Conservation (phyloP, 2,797 vertebrate genomes). For the Chanos chanos region DNA sequence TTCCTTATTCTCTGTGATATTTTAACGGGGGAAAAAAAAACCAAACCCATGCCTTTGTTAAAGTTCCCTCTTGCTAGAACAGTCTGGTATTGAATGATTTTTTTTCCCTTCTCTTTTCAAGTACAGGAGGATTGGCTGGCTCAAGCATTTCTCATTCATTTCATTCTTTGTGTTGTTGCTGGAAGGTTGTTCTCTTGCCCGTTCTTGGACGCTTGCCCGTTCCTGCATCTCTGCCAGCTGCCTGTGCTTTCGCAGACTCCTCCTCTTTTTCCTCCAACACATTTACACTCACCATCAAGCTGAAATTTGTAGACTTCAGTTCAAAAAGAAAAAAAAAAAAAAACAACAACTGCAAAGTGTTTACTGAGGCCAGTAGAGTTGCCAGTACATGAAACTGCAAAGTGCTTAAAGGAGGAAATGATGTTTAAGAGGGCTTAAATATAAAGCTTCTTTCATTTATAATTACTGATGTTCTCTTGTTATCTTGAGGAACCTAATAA, state of each 20-base stretch:
- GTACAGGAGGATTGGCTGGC: constrained; percentile 39
- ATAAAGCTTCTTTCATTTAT: no score
- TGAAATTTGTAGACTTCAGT: constrained; percentile 7
- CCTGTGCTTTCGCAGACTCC: constrained; percentile 33
- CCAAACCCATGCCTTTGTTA: constrained; percentile 23
- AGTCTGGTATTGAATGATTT: constrained; percentile 37
- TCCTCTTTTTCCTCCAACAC: constrained; percentile 12
- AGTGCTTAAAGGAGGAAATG: no score
- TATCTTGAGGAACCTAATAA: no score
- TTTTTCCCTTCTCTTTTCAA: constrained; percentile 31
- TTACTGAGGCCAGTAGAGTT: constrained; percentile 3
- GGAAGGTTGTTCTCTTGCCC: constrained; percentile 45
- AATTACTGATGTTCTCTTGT: no score
- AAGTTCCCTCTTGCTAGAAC: constrained; percentile 34
- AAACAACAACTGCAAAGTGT: no score
- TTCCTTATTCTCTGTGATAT: constrained; percentile 12
- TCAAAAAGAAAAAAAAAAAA: no score
- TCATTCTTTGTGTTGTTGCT: constrained; percentile 48
- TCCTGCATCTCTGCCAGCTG: constrained; percentile 37
- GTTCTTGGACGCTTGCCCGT: constrained; percentile 44
- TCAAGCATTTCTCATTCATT: constrained; percentile 46
- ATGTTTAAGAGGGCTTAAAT: no score
- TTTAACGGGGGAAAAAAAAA: constrained; percentile 11
- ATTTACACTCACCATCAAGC: constrained; percentile 5
- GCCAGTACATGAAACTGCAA: no score